Evolutionary conservation across 2,113 vertebrate species (phyloP), one percentile per base, ranked within the genome.

Genomic region (Equus quagga): DNA sequence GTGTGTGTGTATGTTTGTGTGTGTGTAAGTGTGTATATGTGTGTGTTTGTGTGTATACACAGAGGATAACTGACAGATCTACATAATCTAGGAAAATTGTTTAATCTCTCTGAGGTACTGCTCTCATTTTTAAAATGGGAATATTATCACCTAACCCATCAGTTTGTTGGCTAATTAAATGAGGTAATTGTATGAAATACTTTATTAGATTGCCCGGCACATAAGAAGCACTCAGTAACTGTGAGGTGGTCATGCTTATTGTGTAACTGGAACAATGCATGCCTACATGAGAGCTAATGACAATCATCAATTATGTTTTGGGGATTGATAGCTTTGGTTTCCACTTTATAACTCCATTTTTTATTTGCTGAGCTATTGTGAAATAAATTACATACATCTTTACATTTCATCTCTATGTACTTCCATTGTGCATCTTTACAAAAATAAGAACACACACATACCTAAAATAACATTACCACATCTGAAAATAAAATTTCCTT

Each of bases 251-350:
- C 83, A 62, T 28, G 23, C 24, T 49, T 82, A 86, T 26, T 91
- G 93, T 69, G 65, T 81, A 93, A 58, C 26, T 89, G 12, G 28
- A 69, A 69, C 54, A 75, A 85, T 92, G 44, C 31, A 72, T 44
- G 21, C 3, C 84, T 81, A 12, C 11, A 24, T 4, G 28, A 79
- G 19, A 94, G 44, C 85, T 96, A 91, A 91, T 78, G 23, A 73
- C 96, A 94, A 76, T 54, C 65, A 94, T 82, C 60, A 93, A 23
- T 94, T 96, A 65, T 70, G n/a, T 87, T 94, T 76, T 41, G n/a
- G 75, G 23, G 95, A 78, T 21, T 67, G 60, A 91, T 72, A 91
- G 67, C 41, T 92, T 95, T 86, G 78, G 70, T 70, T 87, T 97
- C 80, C 14, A 51, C 54, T 92, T 94, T 80, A 75, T 75, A 70